Evolutionary conservation across 2,113 vertebrate species (phyloP).

Genomic region (Rhipidura dahli): DNA sequence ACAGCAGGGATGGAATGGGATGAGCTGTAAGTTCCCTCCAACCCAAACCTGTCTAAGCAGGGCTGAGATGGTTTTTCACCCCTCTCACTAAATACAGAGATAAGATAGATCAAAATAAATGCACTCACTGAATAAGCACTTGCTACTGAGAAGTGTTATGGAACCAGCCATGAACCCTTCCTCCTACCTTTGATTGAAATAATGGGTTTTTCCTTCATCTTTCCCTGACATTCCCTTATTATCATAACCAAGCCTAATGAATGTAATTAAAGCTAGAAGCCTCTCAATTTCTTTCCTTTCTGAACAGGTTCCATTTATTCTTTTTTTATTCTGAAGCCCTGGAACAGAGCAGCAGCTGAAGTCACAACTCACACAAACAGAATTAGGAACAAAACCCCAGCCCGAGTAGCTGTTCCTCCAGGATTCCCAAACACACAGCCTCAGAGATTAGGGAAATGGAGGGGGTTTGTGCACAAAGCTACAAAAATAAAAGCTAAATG

Average conservation of each 20-base stretch:
- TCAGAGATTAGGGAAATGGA: neutral
- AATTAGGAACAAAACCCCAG: neutral
- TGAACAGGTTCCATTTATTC: constrained; percentile 25
- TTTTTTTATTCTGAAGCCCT: neutral
- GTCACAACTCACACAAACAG: neutral
- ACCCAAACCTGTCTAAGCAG: neutral
- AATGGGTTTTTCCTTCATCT: neutral
- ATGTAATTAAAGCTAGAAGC: constrained; percentile 64
- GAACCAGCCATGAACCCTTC: neutral
- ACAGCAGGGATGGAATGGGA: neutral
- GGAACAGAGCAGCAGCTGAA: neutral
- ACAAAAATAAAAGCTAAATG: neutral
- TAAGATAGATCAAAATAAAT: neutral
- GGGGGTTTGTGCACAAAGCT: neutral
- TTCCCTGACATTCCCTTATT: constrained; percentile 46
- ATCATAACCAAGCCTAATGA: constrained; percentile 50
- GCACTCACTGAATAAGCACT: neutral
- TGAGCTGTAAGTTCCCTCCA: neutral
- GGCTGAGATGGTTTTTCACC: neutral
- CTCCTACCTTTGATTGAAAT: neutral
- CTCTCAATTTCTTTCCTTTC: constrained; percentile 35
- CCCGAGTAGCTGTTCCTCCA: rapidly evolving
- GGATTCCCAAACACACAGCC: neutral
- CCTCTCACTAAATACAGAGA: neutral
- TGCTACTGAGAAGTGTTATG: rapidly evolving